phyloP scores from a whole-genome alignment of 1,140 invertebrate genomes.

The Sitobion miscanthi region DNA sequence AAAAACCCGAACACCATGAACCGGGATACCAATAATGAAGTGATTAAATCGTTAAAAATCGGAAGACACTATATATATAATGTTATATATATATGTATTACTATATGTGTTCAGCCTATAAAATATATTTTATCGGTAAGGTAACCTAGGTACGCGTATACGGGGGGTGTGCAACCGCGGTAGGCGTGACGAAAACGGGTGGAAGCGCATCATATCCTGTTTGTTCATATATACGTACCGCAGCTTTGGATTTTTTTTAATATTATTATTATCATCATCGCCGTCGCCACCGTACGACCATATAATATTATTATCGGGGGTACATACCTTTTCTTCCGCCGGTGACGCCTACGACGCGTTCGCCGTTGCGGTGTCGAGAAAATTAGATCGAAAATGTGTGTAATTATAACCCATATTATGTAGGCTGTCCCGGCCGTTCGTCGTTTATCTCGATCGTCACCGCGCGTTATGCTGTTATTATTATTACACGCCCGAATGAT shows the following conservation, averaged over 20 bases:
- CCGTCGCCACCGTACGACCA: not conserved
- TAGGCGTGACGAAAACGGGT: constrained; percentile 43
- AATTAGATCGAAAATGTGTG: constrained; percentile 45
- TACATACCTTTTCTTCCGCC: constrained; percentile 7
- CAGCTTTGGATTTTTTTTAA: not conserved
- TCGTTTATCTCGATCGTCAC: constrained; percentile 25
- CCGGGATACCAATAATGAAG: not conserved
- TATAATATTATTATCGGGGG: not conserved
- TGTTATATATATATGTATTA: no score
- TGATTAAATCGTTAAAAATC: constrained; percentile 12
- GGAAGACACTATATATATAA: not conserved
- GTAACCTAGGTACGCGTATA: not conserved
- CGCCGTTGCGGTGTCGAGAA: not conserved
- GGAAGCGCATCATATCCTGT: constrained; percentile 35
- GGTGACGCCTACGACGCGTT: not conserved
- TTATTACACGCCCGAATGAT: constrained; percentile 7
- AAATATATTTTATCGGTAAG: not conserved
- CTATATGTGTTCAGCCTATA: not conserved
- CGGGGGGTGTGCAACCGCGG: not conserved
- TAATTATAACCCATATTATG: constrained; percentile 1
- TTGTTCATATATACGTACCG: not conserved
- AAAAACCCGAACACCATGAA: not conserved
- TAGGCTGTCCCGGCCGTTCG: not conserved
- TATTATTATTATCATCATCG: not conserved
- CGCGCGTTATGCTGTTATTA: not conserved